Conservation (phyloP, 2,113 vertebrate genomes). For the Candoia aspera region DNA sequence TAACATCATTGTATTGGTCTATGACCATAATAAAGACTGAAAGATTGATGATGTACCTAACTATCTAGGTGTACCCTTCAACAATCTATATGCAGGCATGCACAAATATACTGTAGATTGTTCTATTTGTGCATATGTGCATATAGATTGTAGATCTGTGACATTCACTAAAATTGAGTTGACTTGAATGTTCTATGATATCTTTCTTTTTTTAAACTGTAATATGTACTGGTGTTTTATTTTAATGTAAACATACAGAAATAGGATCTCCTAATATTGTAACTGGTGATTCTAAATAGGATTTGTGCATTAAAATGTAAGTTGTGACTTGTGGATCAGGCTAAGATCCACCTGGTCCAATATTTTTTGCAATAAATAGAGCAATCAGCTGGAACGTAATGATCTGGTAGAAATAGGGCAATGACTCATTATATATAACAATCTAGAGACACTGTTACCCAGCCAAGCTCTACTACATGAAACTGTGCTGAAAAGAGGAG, state of each 20-base stretch:
- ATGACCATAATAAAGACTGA: too few species aligned
- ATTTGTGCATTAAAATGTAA: neutral
- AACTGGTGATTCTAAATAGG: too few species aligned
- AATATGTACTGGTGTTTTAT: neutral
- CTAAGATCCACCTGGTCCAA: neutral
- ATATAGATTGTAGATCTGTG: too few species aligned
- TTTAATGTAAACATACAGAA: neutral
- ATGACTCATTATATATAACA: slow-evolving; percentile 13
- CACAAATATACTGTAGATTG: too few species aligned
- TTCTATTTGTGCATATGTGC: too few species aligned
- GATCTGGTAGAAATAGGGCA: neutral
- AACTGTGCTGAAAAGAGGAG: slow-evolving; percentile 11
- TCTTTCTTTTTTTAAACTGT: neutral
- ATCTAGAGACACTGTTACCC: too few species aligned
- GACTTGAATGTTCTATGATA: neutral
- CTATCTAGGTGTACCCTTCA: too few species aligned
- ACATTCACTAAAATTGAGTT: neutral
- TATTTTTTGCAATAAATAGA: neutral
- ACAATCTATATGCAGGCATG: too few species aligned
- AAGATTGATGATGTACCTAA: too few species aligned
- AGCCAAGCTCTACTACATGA: neutral
- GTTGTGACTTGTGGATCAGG: neutral
- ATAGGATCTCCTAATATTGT: neutral
- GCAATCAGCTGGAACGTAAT: neutral
- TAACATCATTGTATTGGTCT: too few species aligned